phyloP scores from a whole-genome alignment of 2,888 invertebrate genomes.

The Zonitis immaculata region DNA sequence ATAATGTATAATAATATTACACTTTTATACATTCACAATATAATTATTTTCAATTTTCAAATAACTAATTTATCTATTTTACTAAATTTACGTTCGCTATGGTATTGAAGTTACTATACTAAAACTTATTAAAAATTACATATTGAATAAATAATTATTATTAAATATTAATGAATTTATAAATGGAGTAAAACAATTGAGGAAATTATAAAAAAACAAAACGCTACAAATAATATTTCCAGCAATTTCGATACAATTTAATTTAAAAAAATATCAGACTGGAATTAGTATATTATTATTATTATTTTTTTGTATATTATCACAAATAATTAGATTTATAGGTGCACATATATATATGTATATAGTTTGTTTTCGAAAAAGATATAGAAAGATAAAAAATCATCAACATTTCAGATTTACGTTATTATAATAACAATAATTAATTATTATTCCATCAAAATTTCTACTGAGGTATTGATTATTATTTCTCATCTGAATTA shows the following conservation, averaged over 20 bases:
- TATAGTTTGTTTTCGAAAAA: background rate
- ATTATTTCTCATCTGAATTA: background rate
- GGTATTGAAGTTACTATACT: too few relatives aligned
- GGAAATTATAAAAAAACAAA: too few relatives aligned
- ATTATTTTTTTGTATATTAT: too few relatives aligned
- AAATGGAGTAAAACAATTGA: too few relatives aligned
- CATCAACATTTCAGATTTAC: background rate
- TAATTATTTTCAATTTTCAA: conserved; percentile 13
- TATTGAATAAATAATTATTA: too few relatives aligned
- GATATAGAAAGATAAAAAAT: background rate
- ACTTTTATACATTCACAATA: conserved; percentile 20
- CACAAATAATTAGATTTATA: background rate
- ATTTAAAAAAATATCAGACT: too few relatives aligned
- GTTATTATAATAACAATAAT: too few relatives aligned
- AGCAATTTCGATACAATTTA: too few relatives aligned
- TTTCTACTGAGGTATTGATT: background rate
- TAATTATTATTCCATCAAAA: background rate
- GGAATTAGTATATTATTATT: too few relatives aligned
- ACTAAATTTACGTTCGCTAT: conserved; percentile 13
- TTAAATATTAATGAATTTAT: too few relatives aligned
- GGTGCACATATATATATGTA: background rate
- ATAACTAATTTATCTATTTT: conserved; percentile 7
- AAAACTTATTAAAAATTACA: conserved; percentile 13
- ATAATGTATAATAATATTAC: conserved; percentile 2
- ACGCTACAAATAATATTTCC: too few relatives aligned